Percentiles rank a stretch among this genome's conserved stretches.
phyloP scores from a whole-genome alignment of 2,797 vertebrate species.

The Acridotheres tristis region DNA sequence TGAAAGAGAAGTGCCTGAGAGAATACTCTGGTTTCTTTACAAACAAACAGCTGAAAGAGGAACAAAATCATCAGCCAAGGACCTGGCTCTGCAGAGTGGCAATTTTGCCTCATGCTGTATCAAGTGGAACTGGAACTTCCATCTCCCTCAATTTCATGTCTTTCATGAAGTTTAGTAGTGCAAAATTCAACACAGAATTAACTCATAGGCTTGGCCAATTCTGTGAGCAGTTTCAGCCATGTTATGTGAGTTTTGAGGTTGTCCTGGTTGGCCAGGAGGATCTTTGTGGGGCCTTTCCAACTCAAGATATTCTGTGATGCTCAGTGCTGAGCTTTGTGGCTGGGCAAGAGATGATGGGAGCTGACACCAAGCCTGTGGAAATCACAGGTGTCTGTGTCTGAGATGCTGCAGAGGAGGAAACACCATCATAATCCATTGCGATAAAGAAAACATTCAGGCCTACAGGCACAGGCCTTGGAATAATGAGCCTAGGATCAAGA shows the following conservation, averaged over 20 bases:
- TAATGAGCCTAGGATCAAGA: not conserved
- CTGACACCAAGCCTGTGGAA: not conserved
- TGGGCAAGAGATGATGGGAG: not conserved
- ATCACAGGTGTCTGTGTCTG: not conserved
- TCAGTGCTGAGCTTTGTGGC: not conserved
- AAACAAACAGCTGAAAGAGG: not conserved
- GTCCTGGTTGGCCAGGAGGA: not conserved
- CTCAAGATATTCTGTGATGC: not conserved
- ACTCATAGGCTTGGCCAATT: not conserved
- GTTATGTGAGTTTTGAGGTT: not conserved
- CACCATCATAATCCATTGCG: not conserved
- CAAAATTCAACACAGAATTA: not conserved
- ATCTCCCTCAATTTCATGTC: not conserved
- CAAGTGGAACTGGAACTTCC: not conserved
- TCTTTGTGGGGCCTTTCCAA: not conserved
- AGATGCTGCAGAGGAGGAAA: not conserved
- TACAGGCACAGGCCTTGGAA: not conserved
- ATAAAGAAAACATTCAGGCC: not conserved
- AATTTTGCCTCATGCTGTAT: not conserved
- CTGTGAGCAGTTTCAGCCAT: not conserved
- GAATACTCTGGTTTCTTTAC: not conserved
- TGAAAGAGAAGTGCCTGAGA: not conserved
- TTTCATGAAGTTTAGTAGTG: not conserved
- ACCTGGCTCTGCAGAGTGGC: not conserved
- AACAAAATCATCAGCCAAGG: not conserved